Evolutionary conservation across 2,888 invertebrate species (phyloP).

Genomic region (Machimus rusticus): DNA sequence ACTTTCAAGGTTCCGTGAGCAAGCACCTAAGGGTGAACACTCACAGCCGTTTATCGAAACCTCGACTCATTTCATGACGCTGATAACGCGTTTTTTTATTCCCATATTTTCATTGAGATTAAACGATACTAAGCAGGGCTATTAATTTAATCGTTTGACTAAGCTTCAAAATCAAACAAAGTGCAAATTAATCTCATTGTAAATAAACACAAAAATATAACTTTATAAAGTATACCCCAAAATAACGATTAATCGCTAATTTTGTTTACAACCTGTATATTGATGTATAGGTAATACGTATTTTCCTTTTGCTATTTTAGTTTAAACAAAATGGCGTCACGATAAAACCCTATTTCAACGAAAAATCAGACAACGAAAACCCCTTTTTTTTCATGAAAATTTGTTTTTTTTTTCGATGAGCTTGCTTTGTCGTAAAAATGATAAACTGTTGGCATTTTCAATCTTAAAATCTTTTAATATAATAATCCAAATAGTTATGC

Average conservation of each 20-base stretch:
- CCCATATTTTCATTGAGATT: not conserved
- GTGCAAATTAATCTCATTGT: not conserved
- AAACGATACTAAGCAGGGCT: not conserved
- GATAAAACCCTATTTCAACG: not conserved
- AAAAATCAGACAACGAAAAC: too few species aligned
- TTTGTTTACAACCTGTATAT: not conserved
- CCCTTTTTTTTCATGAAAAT: too few species aligned
- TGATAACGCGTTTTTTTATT: not conserved
- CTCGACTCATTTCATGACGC: not conserved
- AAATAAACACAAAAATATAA: not conserved
- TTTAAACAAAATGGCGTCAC: not conserved
- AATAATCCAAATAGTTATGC: too few species aligned
- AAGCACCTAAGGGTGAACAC: not conserved
- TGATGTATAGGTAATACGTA: too few species aligned
- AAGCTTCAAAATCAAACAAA: not conserved
- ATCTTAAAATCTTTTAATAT: too few species aligned
- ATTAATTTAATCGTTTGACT: not conserved
- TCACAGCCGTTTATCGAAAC: not conserved
- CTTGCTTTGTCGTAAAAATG: too few species aligned
- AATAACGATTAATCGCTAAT: not conserved
- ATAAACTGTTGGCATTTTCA: too few species aligned
- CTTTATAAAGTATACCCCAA: too few species aligned
- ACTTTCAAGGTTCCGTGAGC: not conserved
- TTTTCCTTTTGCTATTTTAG: not conserved
- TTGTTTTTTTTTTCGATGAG: too few species aligned